Evolutionary conservation across 2,888 invertebrate genomes (phyloP), one percentile per base, ranked within the genome.

Genomic region (Uloborus plumipes): DNA sequence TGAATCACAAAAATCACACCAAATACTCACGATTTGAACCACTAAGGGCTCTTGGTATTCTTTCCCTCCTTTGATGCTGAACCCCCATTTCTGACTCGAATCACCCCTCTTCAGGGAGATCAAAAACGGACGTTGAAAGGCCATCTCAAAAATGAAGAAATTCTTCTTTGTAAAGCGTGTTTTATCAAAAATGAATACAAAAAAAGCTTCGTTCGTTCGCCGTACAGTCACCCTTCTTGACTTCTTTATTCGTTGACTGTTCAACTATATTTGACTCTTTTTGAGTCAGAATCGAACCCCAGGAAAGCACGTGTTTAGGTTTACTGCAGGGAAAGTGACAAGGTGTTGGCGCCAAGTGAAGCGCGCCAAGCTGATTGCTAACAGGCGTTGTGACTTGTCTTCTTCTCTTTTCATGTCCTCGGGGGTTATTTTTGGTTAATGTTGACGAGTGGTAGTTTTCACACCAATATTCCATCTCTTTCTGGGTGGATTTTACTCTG

Each of bases 31-130:
- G 94, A 96, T 96, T 90, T 96, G 96, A 86, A 97, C 94, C 89
- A 94, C 92, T 87, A 97, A 92, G 55, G 96, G 96, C 87, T 95
- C 93, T 87, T 94, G 95, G 89, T 96, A 96, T 91, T 97, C 96
- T 90, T 94, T 94, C 87, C 96, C 96, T 86, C 96, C 96, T 90
- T 96, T 96, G 86, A 97, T 92, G 88, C 97, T 93, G 90, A 97
- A 97, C 87, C 97, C 97, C 93, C 97, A 94, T 80, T 95, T 94
- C 26, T 84, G 83, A 31, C 59, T 58, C 50, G 82, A 62, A 50
- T 83, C 73, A 13, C 50, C 22, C 51, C 84, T 74, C 55, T 85
- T 81, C 62, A 85, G 59, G 0, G 85, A 84, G 9, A 85, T 79
- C 77, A 85, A 61, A 71, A 82, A 84, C 53, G 85, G 85, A 64